Evolutionary conservation across 2,797 vertebrate genomes (phyloP).

Genomic region (Steatocranus sp.): DNA sequence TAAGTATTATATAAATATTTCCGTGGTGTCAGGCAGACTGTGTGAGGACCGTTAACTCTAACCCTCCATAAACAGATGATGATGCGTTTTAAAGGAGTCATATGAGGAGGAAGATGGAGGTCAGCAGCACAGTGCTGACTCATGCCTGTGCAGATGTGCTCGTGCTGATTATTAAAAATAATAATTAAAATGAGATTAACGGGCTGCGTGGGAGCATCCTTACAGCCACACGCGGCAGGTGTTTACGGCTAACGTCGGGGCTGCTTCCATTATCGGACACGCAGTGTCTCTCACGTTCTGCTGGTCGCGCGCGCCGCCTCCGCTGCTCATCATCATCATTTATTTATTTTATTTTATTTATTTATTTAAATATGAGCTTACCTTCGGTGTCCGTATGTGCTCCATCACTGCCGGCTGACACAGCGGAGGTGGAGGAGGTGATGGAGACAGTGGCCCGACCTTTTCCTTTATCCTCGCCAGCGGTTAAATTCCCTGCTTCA

Average conservation of each 20-base stretch:
- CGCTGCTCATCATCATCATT: neutral
- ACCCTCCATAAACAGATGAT: neutral
- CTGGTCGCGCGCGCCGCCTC: neutral
- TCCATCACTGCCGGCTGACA: slow-evolving; percentile 68
- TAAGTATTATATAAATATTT: neutral
- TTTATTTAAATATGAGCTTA: neutral
- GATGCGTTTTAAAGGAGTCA: neutral
- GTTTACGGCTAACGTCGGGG: neutral
- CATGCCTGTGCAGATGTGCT: neutral
- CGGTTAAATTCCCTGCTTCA: neutral
- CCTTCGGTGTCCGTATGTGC: slow-evolving; percentile 73
- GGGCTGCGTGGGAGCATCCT: rapidly evolving
- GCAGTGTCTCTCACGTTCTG: rapidly evolving
- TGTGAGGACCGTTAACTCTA: rapidly evolving
- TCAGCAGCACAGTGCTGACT: neutral
- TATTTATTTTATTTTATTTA: neutral
- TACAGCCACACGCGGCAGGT: neutral
- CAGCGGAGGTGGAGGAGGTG: slow-evolving; percentile 32
- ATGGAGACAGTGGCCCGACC: neutral
- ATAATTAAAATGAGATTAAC: rapidly evolving
- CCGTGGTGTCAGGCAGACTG: neutral
- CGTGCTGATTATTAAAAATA: neutral
- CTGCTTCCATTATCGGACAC: neutral
- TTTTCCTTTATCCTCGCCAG: neutral
- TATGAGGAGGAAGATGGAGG: neutral